Evolutionary conservation across 2,797 vertebrate genomes (phyloP).

Genomic region (Gadopsis marmoratus): DNA sequence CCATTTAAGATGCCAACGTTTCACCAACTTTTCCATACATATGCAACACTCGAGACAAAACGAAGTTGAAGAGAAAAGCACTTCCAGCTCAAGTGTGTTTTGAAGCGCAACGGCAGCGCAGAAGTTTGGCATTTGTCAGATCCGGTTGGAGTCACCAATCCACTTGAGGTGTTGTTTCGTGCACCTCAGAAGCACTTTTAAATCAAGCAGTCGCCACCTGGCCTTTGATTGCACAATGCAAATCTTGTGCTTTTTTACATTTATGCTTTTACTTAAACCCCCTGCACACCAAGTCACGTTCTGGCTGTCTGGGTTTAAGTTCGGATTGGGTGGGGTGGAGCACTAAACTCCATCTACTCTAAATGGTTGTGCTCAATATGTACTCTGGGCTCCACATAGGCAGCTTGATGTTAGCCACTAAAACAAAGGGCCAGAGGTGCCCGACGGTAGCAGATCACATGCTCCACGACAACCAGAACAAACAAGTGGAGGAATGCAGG

Average conservation of each 20-base stretch:
- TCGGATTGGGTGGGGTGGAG: too few relatives aligned
- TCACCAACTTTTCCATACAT: not conserved
- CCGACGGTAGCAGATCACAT: not conserved
- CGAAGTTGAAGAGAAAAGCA: not conserved
- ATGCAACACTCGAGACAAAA: not conserved
- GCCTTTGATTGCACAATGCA: slow-evolving; percentile 20
- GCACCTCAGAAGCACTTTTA: slow-evolving; percentile 26
- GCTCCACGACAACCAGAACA: not conserved
- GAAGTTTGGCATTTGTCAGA: slow-evolving; percentile 10
- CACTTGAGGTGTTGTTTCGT: slow-evolving; percentile 23
- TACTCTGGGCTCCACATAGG: not conserved
- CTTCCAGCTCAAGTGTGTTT: slow-evolving; percentile 15
- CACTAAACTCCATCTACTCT: too few relatives aligned
- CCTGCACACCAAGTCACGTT: not conserved
- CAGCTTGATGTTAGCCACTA: not conserved
- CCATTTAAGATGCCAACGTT: not conserved
- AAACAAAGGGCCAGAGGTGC: not conserved
- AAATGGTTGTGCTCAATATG: not conserved
- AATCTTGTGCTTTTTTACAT: not conserved
- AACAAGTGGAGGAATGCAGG: not conserved
- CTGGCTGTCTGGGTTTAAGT: not conserved
- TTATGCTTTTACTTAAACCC: not conserved
- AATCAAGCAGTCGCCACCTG: slow-evolving; percentile 44
- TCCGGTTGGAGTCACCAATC: slow-evolving; percentile 33
- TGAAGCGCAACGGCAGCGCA: not conserved